Base-by-base conservation (phyloP, 2,113 vertebrate species). In the Xerus inauris region DNA sequence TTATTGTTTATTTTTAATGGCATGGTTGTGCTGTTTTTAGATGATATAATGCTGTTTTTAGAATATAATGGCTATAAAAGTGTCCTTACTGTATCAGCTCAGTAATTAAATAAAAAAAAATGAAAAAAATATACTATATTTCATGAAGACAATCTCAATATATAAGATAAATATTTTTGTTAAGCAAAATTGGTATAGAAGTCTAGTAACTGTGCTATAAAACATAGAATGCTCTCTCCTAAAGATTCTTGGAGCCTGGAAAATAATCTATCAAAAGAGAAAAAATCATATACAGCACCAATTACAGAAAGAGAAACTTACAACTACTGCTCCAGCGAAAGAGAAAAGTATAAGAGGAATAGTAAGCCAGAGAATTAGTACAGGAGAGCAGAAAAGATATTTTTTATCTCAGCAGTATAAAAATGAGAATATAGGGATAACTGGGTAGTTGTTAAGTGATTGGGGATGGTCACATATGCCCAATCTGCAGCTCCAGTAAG, bases 21-120 rank as follows among this genome's bases (percentile, higher is more conserved):
- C 19, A 65, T 5, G 14, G 9, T 40, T 28, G 30, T 84, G 17
- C 4, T 86, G 76, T 73, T 94, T 96, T 89, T 94, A 76, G 62
- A 89, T 51, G 73, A 94, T 67, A n/a, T 67, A n/a, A 67, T 42
- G 10, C 8, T 97, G 71, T 75, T 89, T 96, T 94, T 79, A 73
- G 45, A 79, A 47, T 72, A 86, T 32, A 22, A 67, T 69, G 30
- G 24, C 17, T 86, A 16, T 77, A 69, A 14, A n/a, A 22, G 28
- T 11, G 91, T 28, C 93, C 35, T 59, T 76, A 26, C 13, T 87
- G 3, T 67, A 86, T 24, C 16, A 69, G 11, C 54, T 89, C n/a
- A 95, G 11, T 79, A 57, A 89, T 42, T 81, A 90, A 57, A 59
- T 79, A 49, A 91, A 81, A 88, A 81, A 88, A 88, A 80, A 51